Base-by-base conservation (phyloP, 2,797 vertebrate genomes). In the Diplodus sargus region DNA sequence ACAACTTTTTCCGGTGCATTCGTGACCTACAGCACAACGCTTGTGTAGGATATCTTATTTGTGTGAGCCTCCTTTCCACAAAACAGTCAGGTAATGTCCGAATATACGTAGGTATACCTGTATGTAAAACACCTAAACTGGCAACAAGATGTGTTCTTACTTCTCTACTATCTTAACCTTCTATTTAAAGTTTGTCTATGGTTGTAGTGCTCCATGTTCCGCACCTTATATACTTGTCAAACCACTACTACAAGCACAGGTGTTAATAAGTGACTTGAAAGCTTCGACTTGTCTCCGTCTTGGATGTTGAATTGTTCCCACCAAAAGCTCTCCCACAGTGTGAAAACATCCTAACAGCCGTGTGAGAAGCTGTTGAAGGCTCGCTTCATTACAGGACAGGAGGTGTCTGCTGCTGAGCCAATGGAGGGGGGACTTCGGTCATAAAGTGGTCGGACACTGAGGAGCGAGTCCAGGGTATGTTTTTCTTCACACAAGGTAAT, bases 301-400 rank as follows among this genome's bases (percentile, higher is more conserved):
- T 28, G 15, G 54, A 74, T 5, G n/a, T 57, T 62, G 17, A 72
- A 15, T 42, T 2, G 15, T 84, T 87, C 85, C 81, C 86, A 85
- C 71, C 56, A 12, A 77, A 78, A 57, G 15, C 2, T 67, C 56
- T 81, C 48, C 49, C 49, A 53, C 52, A 42, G 63, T 77, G 85
- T 82, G 84, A 87, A 81, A 89, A 86, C n/a, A 25, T 66, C 53
- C 53, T 20, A 48, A 73, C 49, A 83, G 79, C 48, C 43, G 56
- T 83, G 81, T 76, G 79, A 79, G 57, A 81, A 42, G 49, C 53
- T 34, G 66, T 30, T 61, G 53, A 75, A 54, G 66, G 48, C 23
- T 70, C 0, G 18, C 69, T 53, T 92, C 85, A 90, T 93, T 93
- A 92, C 86, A 91, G 89, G 86, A 91, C 91, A 86, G 85, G 58